Percentiles rank a stretch among this genome's conserved stretches.
Evolutionary conservation across 1,140 invertebrate genomes (phyloP).

Genomic region (Halictus rubicundus): DNA sequence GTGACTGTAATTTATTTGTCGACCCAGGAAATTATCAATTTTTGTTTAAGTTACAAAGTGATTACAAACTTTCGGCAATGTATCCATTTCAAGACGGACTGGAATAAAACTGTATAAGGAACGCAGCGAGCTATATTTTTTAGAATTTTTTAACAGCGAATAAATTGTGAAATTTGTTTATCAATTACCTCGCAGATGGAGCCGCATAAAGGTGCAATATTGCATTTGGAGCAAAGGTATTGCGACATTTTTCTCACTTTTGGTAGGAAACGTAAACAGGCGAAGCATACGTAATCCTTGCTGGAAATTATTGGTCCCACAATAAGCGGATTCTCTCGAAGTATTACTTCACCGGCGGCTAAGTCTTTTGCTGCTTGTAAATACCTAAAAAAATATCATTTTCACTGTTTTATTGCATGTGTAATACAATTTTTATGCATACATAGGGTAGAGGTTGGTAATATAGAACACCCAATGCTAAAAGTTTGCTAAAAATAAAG

Average conservation of each 20-base stretch:
- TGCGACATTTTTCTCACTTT: neutral
- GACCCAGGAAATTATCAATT: too few relatives aligned
- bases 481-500: too few relatives aligned
- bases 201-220: slow-evolving; percentile 82
- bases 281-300: slow-evolving; percentile 82
- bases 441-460: too few relatives aligned
- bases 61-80: too few relatives aligned
- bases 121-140: too few relatives aligned
- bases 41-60: too few relatives aligned
- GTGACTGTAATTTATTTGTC: too few relatives aligned
- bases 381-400: slow-evolving; percentile 74
- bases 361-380: slow-evolving; percentile 83
- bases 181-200: slow-evolving; percentile 73
- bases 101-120: too few relatives aligned
- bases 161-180: neutral
- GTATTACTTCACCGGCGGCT: slow-evolving; percentile 82
- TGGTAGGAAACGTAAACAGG: slow-evolving; percentile 80
- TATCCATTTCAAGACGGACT: too few relatives aligned
- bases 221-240: slow-evolving; percentile 80
- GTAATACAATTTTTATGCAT: neutral
- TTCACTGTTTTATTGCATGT: too few relatives aligned
- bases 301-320: slow-evolving; percentile 82
- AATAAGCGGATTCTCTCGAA: slow-evolving; percentile 82
- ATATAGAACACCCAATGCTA: too few relatives aligned
- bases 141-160: too few relatives aligned